Percentiles rank a stretch among this genome's conserved stretches.
Evolutionary conservation across 2,888 invertebrate genomes (phyloP).

Genomic region (Ormyrus thymus): DNA sequence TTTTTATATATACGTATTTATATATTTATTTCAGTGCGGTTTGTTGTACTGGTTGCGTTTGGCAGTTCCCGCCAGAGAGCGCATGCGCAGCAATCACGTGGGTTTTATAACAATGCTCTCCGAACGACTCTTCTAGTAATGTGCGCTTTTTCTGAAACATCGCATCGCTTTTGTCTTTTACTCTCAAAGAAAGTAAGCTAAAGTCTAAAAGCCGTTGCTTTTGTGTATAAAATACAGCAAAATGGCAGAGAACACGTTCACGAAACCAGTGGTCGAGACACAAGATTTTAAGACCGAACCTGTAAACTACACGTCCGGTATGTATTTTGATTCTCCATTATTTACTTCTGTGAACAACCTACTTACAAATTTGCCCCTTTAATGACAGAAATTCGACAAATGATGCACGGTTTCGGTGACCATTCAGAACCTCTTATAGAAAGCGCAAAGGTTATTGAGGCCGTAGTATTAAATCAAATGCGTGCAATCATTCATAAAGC

Average conservation of each 20-base stretch:
- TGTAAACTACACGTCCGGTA: constrained; percentile 66
- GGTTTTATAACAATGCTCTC: too few relatives aligned
- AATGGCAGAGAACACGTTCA: constrained; percentile 60
- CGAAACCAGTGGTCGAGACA: constrained; percentile 58
- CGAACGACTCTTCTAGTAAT: too few relatives aligned
- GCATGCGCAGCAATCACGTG: too few relatives aligned
- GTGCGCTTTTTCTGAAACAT: too few relatives aligned
- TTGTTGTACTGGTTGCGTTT: too few relatives aligned
- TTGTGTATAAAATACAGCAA: constrained; percentile 12
- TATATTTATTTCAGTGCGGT: too few relatives aligned
- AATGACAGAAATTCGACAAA: constrained; percentile 83
- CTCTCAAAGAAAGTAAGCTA: too few relatives aligned
- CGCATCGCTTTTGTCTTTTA: too few relatives aligned
- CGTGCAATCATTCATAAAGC: constrained; percentile 86
- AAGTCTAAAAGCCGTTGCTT: too few relatives aligned
- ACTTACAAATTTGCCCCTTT: not conserved
- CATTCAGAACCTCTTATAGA: constrained; percentile 87
- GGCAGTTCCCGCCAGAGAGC: too few relatives aligned
- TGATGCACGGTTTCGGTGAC: constrained; percentile 97
- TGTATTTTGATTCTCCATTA: not conserved
- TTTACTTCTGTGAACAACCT: not conserved
- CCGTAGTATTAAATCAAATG: constrained; percentile 88
- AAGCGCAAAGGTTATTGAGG: constrained; percentile 89
- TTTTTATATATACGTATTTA: too few relatives aligned
- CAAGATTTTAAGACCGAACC: constrained; percentile 64